Evolutionary conservation across 2,113 vertebrate species (phyloP), one percentile per base, ranked within the genome.

Genomic region (Tychaedon coryphoeus): DNA sequence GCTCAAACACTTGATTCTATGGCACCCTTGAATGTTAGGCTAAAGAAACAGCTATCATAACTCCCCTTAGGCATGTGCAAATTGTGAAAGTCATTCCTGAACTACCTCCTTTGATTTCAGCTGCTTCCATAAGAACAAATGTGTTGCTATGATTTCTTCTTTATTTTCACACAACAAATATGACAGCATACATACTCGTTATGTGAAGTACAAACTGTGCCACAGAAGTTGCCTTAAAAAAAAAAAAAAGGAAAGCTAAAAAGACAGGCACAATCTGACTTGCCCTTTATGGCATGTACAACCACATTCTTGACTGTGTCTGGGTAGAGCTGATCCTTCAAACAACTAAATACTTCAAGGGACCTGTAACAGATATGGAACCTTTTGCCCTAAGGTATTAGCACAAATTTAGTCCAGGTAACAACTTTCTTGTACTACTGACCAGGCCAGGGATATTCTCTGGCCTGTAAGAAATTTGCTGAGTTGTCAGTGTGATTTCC

Each of bases 371-470:
- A 53, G 64, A 84, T 77, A 88, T 3, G 16, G 56, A 90, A 86
- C 64, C 60, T 93, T 90, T 86, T 90, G 56, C 75, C 85, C 60
- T 62, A 76, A 91, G 62, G 51, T 66, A 90, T 80, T 47, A 96
- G 56, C 43, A 86, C 78, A 94, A 77, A 77, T 77, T 92, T 60
- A 88, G 64, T 60, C 34, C 36, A 56, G 58, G 36, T 71, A 83
- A 76, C 77, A 76, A 80, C 71, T 86, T 71, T 51, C 61, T 85
- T 64, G 28, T 60, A 90, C 58, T 70, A 23, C 64, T 92, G 90
- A 90, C 64, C 92, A 92, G 40, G 36, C 40, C 64, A 88, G 61
- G 58, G 56, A 33, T 83, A 47, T 74, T 73, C 64, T 88, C 42
- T 67, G 56, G 51, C n/a, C 72, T 84, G 38, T 40, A 90, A 43